Base-by-base conservation (phyloP, 2,888 invertebrate genomes). In the Cantharis rufa region DNA sequence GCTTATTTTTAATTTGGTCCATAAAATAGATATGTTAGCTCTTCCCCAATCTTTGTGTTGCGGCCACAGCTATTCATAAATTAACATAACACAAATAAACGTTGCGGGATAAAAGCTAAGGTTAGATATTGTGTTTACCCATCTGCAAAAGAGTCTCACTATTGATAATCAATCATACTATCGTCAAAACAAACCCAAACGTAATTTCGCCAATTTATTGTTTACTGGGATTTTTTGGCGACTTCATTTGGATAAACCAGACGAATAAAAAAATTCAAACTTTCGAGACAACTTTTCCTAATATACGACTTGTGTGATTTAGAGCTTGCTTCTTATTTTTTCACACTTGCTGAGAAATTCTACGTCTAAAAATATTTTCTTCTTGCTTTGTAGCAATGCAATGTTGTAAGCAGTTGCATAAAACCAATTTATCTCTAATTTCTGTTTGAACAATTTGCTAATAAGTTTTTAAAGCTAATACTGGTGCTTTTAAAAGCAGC, bases 1-100 rank as follows among this genome's bases (percentile, higher is more conserved):
- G 74, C 78, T 73, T 78, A 78, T 78, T 78, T 78, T 78, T 78
- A 78, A 75, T 75, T 78, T 76, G 76, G 71, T 70, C 69, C 78
- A 74, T 78, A 78, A 78, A 76, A 74, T 71, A 76, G 73, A 74
- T 69, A 74, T 69, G 62, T 71, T 76, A 74, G 63, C 64, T 27
- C 73, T 73, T 63, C 70, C 72, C 75, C 69, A 61, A 74, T 71
- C 70, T 71, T 75, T 78, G 72, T 76, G 75, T 78, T 76, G 76
- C 71, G 75, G 75, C 72, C 70, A 72, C 28, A 64, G 18, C 73
- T 75, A 75, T 73, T 75, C 78, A 78, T 75, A 78, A 78, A 78
- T 75, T 75, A 78, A 32, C 72, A 70, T 73, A 78, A 78, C 78
- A 78, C 75, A 78, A 78, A 78, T 78, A 78, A 78, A 78, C 78